Evolutionary conservation across 2,888 invertebrate species (phyloP).

Genomic region (Notodonta ziczac): DNA sequence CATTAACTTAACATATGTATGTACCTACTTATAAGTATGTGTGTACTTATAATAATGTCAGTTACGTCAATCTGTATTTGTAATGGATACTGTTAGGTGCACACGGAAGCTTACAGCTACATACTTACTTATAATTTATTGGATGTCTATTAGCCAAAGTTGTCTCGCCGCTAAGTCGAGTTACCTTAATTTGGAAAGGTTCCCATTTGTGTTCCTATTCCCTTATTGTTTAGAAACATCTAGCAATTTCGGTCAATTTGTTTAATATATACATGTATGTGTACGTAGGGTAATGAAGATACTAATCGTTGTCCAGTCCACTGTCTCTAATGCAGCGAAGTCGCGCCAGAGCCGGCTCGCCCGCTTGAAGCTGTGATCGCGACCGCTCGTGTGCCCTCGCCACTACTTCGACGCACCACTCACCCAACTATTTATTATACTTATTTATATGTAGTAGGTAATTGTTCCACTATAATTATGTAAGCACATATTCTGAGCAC

Average conservation of each 20-base stretch:
- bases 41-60: slow-evolving; percentile 46
- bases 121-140: slow-evolving; percentile 29
- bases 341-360: slow-evolving; percentile 9
- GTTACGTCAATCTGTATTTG: slow-evolving; percentile 61
- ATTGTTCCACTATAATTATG: slow-evolving; percentile 61
- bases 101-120: slow-evolving; percentile 17
- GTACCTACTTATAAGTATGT: slow-evolving; percentile 49
- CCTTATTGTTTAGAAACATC: slow-evolving; percentile 53
- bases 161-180: slow-evolving; percentile 38
- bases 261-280: slow-evolving; percentile 61
- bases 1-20: slow-evolving; percentile 63
- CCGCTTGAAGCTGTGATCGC: slow-evolving; percentile 32
- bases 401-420: slow-evolving; percentile 60
- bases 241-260: slow-evolving; percentile 79
- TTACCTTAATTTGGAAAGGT: slow-evolving; percentile 28
- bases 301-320: slow-evolving; percentile 64
- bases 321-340: background rate
- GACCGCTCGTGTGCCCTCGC: slow-evolving; percentile 43
- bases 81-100: slow-evolving; percentile 41
- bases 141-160: slow-evolving; percentile 30
- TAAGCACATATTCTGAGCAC: slow-evolving; percentile 70
- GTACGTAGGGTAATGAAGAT: slow-evolving; percentile 65
- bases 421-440: slow-evolving; percentile 43
- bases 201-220: slow-evolving; percentile 35
- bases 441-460: slow-evolving; percentile 55